Evolutionary conservation across 2,797 vertebrate species (phyloP).

Genomic region (Myotis planiceps): DNA sequence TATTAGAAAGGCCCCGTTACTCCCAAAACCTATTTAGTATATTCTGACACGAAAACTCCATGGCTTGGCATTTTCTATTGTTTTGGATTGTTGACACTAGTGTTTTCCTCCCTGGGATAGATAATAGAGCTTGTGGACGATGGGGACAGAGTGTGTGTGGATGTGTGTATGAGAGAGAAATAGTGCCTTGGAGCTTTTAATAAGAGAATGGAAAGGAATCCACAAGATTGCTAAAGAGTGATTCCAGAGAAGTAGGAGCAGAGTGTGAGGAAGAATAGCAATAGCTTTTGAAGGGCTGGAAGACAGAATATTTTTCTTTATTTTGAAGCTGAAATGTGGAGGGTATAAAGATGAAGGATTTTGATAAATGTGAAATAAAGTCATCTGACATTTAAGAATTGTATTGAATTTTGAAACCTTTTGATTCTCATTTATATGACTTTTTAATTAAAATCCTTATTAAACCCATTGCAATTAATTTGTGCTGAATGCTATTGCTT

Average conservation of each 20-base stretch:
- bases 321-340: conserved; percentile 45
- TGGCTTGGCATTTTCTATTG: not conserved
- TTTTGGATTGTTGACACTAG: conserved; percentile 7
- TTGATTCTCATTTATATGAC: not conserved
- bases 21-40: not conserved
- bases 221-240: not conserved
- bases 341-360: conserved; percentile 23
- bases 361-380: conserved; percentile 21
- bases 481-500: conserved; percentile 1
- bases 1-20: not conserved
- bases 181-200: not conserved
- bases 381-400: not conserved
- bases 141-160: not conserved
- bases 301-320: conserved; percentile 18
- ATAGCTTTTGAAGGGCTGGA: not conserved
- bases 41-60: not conserved
- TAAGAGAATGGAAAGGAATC: not conserved
- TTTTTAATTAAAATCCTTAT: conserved; percentile 49
- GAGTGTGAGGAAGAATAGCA: not conserved
- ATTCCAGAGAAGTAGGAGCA: not conserved
- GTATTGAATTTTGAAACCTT: not conserved
- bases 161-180: not conserved
- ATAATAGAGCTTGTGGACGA: not conserved
- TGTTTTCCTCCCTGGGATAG: not conserved
- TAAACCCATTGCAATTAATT: conserved; percentile 34